Conservation (phyloP, 2,797 vertebrate genomes). For the Macroramphosus scolopax region DNA sequence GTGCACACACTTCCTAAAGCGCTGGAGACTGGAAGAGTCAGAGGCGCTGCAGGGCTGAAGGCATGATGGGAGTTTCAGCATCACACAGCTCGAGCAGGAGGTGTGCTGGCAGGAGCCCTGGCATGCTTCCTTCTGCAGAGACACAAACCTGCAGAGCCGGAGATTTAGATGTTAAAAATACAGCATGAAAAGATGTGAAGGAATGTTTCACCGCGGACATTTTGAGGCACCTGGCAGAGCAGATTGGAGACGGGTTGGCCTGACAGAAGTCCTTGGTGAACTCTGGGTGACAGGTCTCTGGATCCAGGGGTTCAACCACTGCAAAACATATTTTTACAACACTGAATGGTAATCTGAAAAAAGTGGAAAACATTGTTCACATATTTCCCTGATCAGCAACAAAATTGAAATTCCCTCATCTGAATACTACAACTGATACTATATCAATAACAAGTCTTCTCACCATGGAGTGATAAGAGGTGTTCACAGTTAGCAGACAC, state of each 20-base stretch:
- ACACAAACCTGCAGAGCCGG: constrained; percentile 52
- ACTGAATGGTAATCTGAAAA: no score
- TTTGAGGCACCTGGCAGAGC: constrained; percentile 69
- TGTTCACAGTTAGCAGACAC: constrained; percentile 46
- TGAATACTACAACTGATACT: constrained; percentile 42
- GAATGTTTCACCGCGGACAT: no score
- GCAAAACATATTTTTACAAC: no score
- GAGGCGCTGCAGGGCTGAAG: constrained; percentile 59
- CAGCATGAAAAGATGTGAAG: neutral
- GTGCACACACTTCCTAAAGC: constrained; percentile 71
- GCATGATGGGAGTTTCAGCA: constrained; percentile 65
- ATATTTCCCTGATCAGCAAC: constrained; percentile 10
- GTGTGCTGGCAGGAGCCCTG: constrained; percentile 77
- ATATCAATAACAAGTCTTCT: no score
- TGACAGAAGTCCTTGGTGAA: constrained; percentile 74
- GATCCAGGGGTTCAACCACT: constrained; percentile 64
- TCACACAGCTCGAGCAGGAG: constrained; percentile 73
- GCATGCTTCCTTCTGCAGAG: constrained; percentile 59
- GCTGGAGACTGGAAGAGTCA: constrained; percentile 65
- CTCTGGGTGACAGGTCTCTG: constrained; percentile 66
- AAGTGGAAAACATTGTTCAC: constrained; percentile 8
- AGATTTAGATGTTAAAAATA: neutral
- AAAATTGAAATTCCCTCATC: constrained; percentile 12
- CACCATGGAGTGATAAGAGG: constrained; percentile 59
- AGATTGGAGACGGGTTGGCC: constrained; percentile 64